Conservation (phyloP, 1,140 invertebrate genomes). For the Eupeodes corollae region DNA sequence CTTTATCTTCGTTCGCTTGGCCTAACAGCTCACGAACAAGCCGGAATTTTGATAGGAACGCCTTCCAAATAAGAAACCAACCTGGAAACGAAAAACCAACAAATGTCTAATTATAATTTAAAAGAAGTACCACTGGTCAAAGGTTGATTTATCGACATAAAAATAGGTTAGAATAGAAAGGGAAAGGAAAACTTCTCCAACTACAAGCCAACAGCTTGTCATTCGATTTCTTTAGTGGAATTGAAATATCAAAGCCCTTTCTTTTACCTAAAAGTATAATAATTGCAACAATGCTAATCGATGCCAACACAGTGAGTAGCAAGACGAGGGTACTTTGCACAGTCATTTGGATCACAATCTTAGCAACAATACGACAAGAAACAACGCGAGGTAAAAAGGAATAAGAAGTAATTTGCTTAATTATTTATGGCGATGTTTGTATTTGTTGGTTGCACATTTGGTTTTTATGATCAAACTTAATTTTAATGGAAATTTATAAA, state of each 20-base stretch:
- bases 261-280: constrained; percentile 36
- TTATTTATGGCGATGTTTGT: too few species aligned
- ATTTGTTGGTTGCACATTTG: too few species aligned
- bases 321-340: constrained; percentile 25
- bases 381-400: too few species aligned
- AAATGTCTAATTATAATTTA: not conserved
- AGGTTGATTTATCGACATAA: not conserved
- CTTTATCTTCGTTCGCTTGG: constrained; percentile 39
- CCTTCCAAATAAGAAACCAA: constrained; percentile 85
- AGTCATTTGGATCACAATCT: constrained; percentile 17
- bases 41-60: constrained; percentile 73
- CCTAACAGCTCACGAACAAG: constrained; percentile 76
- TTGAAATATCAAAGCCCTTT: too few species aligned
- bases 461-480: too few species aligned
- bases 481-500: too few species aligned
- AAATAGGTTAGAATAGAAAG: not conserved
- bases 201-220: not conserved
- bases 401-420: too few species aligned
- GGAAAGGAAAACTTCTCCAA: not conserved
- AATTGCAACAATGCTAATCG: constrained; percentile 27
- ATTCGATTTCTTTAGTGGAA: not conserved
- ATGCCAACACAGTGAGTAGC: constrained; percentile 27
- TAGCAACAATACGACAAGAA: too few species aligned
- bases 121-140: not conserved
- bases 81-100: constrained; percentile 43